Base-by-base conservation (phyloP, 2,113 vertebrate genomes). In the Bufo gargarizans region DNA sequence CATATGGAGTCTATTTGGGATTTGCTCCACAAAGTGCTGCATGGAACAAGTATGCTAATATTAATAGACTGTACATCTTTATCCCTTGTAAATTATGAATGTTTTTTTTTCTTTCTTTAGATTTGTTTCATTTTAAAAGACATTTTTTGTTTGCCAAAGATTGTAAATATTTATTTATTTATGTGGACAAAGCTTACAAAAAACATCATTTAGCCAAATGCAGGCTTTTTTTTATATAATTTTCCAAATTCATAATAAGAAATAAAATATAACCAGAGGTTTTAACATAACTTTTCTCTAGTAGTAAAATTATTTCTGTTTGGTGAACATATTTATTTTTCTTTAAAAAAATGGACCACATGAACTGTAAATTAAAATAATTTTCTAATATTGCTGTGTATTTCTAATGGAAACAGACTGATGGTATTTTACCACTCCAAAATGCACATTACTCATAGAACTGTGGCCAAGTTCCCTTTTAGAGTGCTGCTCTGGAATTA, bases 121-220 rank as follows among this genome's bases (percentile, higher is more conserved):
- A 91, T 86, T 85, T 88, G 85, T 90, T 91, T 83, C 89, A 90
- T 82, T 88, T 93, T 89, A 89, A 76, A 86, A 90, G 92, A 92
- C 91, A 92, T 93, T 91, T 93, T 93, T 95, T 94, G 96, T 95
- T 96, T 95, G 91, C 94, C 93, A 94, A 94, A 94, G 94, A 95
- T 92, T 99, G 97, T 99, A 97, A 96, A 98, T 99, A 97, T 92
- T 96, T 97, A 99, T 99, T 99, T 99, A 99, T 98, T 96, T 94
- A 95, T 96, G 94, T 89, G 95, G 95, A 96, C 94, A 91, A 87
- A 94, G 91, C 93, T 93, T 93, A 94, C 92, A 94, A 93, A 93
- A 91, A 93, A 94, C 93, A 90, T 91, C 91, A 90, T 92, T 93
- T 94, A 95, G 93, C 91, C 91, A 92, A 90, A 92, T 91, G 90